Conservation (phyloP, 2,888 invertebrate genomes). For the Leptinotarsa juncta region DNA sequence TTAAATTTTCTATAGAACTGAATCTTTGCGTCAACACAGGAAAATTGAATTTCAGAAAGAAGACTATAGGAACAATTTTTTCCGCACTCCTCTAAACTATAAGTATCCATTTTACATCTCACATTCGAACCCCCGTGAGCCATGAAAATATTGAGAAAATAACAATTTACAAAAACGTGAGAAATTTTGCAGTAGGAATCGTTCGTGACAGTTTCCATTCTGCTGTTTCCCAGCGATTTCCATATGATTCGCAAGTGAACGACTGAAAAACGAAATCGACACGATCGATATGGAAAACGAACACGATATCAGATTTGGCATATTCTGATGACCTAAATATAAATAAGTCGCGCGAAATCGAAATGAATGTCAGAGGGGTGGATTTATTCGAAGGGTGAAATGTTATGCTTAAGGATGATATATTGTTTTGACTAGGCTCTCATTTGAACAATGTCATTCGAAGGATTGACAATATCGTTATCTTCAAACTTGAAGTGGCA, state of each 20-base stretch:
- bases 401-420: not conserved
- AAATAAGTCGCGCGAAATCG: not conserved
- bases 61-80: too few relatives aligned
- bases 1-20: too few relatives aligned
- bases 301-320: constrained; percentile 4
- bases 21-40: too few relatives aligned
- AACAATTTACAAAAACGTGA: not conserved
- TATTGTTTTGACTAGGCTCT: not conserved
- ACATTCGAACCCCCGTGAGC: constrained; percentile 1
- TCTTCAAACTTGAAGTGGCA: too few relatives aligned
- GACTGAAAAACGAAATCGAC: constrained; percentile 1
- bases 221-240: constrained; percentile 10
- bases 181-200: constrained; percentile 1
- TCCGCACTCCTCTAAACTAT: too few relatives aligned
- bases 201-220: constrained; percentile 15
- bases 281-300: not conserved
- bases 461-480: too few relatives aligned
- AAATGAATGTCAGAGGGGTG: constrained; percentile 1
- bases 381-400: not conserved
- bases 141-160: not conserved
- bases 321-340: constrained; percentile 17
- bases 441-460: too few relatives aligned
- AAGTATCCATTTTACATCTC: not conserved
- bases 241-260: constrained; percentile 6
- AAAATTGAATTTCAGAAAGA: too few relatives aligned